These are phyloP conservation scores for Chaetorhynchus papuensis DNA, from an alignment of 2,113 vertebrate species.

Conservation along the genomic window DNA sequence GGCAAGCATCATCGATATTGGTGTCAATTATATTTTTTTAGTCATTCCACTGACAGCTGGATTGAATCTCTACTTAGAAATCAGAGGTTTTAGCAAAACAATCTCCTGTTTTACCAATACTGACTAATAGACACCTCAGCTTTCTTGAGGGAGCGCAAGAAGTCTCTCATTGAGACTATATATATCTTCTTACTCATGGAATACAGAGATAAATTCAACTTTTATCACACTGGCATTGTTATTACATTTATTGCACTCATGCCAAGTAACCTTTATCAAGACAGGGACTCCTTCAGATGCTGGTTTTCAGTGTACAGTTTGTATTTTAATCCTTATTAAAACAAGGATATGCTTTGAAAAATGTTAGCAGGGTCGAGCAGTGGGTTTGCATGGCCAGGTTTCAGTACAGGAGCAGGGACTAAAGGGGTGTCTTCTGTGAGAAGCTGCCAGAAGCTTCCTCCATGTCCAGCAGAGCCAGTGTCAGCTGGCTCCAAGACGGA, in stretches of 20 bases:
- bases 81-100: background rate
- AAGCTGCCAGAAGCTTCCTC: background rate
- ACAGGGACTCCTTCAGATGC: background rate
- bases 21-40: background rate
- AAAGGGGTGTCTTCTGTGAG: background rate
- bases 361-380: background rate
- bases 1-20: background rate
- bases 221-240: background rate
- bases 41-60: background rate
- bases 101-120: background rate
- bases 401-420: background rate
- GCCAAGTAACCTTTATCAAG: background rate
- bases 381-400: background rate
- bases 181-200: background rate
- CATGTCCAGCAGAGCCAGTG: background rate
- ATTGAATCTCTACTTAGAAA: background rate
- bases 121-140: background rate
- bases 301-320: background rate
- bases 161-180: background rate
- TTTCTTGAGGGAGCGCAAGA: background rate
- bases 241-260: background rate
- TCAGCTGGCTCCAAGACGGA: background rate
- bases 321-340: background rate
- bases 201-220: background rate
- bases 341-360: background rate